Conservation (phyloP, 2,113 vertebrate genomes). For the Gobio gobio region DNA sequence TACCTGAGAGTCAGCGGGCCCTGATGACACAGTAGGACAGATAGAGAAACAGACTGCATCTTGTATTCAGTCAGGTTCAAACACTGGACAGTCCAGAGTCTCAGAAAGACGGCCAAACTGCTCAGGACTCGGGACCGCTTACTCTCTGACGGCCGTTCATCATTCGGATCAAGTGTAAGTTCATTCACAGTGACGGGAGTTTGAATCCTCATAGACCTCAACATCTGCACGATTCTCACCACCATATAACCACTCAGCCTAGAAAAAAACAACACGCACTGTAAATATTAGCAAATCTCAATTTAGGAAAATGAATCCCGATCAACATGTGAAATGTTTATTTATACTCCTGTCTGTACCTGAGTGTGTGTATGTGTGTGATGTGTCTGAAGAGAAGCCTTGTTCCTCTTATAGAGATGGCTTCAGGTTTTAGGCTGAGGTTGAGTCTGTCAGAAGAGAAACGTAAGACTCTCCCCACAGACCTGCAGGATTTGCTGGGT, state of each 20-base stretch:
- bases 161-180: constrained; percentile 39
- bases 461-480: neutral
- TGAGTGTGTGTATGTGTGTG: constrained; percentile 34
- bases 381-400: constrained; percentile 45
- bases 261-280: neutral
- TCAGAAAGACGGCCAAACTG: constrained; percentile 46
- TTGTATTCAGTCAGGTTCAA: constrained; percentile 50
- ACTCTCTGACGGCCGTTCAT: neutral
- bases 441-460: constrained; percentile 32
- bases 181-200: constrained; percentile 34
- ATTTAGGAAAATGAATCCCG: neutral
- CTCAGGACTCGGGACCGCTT: constrained; percentile 23
- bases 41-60: constrained; percentile 23
- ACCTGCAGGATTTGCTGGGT: neutral
- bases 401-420: constrained; percentile 48
- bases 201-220: neutral
- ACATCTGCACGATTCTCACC: constrained; percentile 18
- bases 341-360: constrained; percentile 7
- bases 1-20: constrained; percentile 1
- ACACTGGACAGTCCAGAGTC: constrained; percentile 44
- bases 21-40: constrained; percentile 35
- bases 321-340: neutral
- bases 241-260: constrained; percentile 52
- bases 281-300: neutral
- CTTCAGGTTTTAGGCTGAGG: constrained; percentile 32